These are phyloP conservation scores for Prosopocoilus inquinatus DNA, from an alignment of 2,888 invertebrate genomes.

Conservation along the genomic window DNA sequence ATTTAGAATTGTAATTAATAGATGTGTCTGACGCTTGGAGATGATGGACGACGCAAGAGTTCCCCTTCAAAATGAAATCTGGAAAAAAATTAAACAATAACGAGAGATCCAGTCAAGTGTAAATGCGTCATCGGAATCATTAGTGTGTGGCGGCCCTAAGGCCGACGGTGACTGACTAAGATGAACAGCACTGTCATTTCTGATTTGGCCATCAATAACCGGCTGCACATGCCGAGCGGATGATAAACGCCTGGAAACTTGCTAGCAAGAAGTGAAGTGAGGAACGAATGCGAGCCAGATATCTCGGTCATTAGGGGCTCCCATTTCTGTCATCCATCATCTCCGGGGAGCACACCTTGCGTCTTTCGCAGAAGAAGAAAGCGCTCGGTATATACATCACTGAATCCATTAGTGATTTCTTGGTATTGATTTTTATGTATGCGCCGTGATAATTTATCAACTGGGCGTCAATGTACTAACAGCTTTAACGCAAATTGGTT, in stretches of 20 bases:
- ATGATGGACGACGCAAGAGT: no score
- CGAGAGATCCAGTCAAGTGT: constrained; percentile 20
- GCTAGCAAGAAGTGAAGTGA: constrained; percentile 39
- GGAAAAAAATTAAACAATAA: no score
- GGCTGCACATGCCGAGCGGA: constrained; percentile 40
- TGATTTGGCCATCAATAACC: constrained; percentile 50
- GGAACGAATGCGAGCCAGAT: constrained; percentile 43
- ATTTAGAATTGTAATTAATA: no score
- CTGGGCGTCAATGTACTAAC: no score
- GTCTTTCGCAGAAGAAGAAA: constrained; percentile 29
- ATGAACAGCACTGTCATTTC: constrained; percentile 49
- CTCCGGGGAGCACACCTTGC: constrained; percentile 30
- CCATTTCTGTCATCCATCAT: constrained; percentile 48
- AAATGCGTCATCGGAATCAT: constrained; percentile 42
- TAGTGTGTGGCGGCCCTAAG: constrained; percentile 34
- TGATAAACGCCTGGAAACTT: constrained; percentile 44
- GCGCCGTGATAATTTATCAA: no score
- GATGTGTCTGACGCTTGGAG: no score
- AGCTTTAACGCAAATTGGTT: no score
- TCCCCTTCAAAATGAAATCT: constrained; percentile 7
- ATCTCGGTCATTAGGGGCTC: constrained; percentile 47
- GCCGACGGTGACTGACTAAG: constrained; percentile 46
- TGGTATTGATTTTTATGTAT: no score
- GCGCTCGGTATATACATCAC: constrained; percentile 30
- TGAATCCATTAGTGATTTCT: constrained; percentile 27